Conservation (phyloP, 2,113 vertebrate species). For the Ursus arctos region DNA sequence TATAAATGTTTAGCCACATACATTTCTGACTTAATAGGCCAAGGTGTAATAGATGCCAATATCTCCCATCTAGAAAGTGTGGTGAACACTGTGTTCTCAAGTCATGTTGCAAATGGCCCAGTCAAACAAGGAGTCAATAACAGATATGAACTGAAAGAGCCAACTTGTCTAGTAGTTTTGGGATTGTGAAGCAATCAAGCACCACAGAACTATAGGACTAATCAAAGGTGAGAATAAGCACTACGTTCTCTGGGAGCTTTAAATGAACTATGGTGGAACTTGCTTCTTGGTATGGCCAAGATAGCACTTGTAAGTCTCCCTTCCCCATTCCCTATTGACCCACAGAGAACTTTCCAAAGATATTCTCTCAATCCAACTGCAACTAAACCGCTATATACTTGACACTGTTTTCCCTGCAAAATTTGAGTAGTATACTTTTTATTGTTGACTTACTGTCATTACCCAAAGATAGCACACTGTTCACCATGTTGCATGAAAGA, state of each 20-base stretch:
- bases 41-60: neutral
- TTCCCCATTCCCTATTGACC: neutral
- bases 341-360: slow-evolving; percentile 36
- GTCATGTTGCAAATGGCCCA: neutral
- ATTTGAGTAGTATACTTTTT: slow-evolving; percentile 14
- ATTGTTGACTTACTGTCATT: slow-evolving; percentile 37
- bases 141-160: neutral
- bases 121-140: neutral
- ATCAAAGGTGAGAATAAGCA: neutral
- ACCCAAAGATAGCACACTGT: neutral
- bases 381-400: neutral
- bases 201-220: neutral
- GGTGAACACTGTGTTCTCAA: neutral
- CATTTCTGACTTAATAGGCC: neutral
- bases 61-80: neutral
- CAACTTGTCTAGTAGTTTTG: neutral
- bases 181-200: neutral
- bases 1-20: neutral
- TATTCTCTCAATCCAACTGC: neutral
- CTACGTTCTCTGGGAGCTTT: neutral
- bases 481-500: neutral
- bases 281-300: neutral
- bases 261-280: neutral
- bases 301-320: neutral
- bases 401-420: neutral